Base-by-base conservation (phyloP, 2,797 vertebrate species). In the Australoheros facetus region DNA sequence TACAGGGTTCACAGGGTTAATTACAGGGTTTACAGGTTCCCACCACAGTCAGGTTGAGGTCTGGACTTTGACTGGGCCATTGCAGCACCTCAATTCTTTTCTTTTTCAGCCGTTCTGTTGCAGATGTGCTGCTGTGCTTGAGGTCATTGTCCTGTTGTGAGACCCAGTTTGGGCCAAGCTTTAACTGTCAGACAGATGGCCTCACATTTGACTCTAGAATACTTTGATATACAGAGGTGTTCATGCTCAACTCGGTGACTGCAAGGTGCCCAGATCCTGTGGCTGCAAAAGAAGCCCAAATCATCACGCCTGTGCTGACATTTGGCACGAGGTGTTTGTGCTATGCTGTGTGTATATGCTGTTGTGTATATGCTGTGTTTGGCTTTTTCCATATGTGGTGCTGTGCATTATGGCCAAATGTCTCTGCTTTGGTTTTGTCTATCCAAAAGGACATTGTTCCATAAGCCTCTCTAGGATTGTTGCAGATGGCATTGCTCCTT, bases 181-280 rank as follows among this genome's bases (percentile, higher is more conserved):
- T 66, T 48, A 48, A 3, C 62, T 66, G 16, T 48, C 62, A 19
- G 37, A 45, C 62, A 66, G 14, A 12, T 1, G 3, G 4, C 60
- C 60, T 66, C 42, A 28, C 0, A 0, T 66, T 66, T 66, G 60
- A 64, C 0, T 64, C 2, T 1, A 64, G 13, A 64, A 26, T 64
- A 45, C 30, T 57, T 1, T 57, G 56, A 21, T 64, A 64, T 23
- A 26, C 60, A 64, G 14, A 64, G 39, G 21, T 45, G 60, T 8
- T 39, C 37, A 39, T 39, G 37, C 9, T 39, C 10, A 11, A 39
- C 37, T 39, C 37, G 11, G 37, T 39, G 37, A 39, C 37, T 39
- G 37, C 37, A 39, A 39, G 37, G 37, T 30, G 4, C 26, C 8
- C 14, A 17, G 26, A 14, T 28, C 26, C 14, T 17, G 26, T 57